phyloP scores from a whole-genome alignment of 1,140 invertebrate species.

The Physella acuta region DNA sequence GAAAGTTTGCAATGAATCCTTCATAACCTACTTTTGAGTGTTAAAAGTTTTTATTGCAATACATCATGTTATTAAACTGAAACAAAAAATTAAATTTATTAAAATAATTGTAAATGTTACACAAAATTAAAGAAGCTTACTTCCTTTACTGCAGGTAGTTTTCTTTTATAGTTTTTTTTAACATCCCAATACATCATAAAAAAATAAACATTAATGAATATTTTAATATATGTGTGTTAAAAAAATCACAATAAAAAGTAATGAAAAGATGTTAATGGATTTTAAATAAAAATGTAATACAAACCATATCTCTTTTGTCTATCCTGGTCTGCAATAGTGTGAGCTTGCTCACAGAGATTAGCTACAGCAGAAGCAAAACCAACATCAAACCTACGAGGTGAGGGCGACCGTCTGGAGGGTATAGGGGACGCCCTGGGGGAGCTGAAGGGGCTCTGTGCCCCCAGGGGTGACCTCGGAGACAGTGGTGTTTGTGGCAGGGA shows the following conservation, averaged over 20 bases:
- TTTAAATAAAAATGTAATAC: conserved; percentile 2
- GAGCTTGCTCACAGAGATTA: conserved; percentile 53
- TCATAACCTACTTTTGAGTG: no score
- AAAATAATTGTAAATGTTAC: no score
- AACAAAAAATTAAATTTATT: no score
- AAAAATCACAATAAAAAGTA: neutral
- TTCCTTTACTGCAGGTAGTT: no score
- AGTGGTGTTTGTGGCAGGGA: conserved; percentile 44
- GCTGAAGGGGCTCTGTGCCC: conserved; percentile 43
- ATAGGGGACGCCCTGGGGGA: conserved; percentile 46
- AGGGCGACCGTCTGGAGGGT: conserved; percentile 42
- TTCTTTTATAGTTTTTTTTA: no score
- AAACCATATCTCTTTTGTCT: conserved; percentile 25
- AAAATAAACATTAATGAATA: neutral
- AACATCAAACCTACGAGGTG: conserved; percentile 46
- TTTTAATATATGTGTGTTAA: neutral
- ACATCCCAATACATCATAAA: neutral
- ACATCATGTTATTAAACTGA: no score
- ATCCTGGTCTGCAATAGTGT: conserved; percentile 50
- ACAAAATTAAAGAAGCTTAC: no score
- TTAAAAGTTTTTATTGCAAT: no score
- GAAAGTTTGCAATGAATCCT: neutral
- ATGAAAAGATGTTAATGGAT: neutral
- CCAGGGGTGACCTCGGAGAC: conserved; percentile 40
- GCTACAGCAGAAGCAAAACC: conserved; percentile 53